Conservation (phyloP, 1,140 invertebrate species). For the Cydia fagiglandana region DNA sequence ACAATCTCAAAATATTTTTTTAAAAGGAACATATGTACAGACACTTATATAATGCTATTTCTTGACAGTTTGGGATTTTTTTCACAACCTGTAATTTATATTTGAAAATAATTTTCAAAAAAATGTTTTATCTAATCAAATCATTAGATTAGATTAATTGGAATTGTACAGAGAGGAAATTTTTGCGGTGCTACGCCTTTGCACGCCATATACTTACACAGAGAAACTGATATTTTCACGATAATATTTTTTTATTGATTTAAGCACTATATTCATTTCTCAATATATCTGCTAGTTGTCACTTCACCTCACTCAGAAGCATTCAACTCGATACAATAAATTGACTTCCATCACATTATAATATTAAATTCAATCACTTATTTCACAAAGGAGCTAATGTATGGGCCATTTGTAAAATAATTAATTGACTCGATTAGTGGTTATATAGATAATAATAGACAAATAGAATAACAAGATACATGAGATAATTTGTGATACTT, state of each 20-base stretch:
- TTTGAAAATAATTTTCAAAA: no score
- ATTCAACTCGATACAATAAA: slow-evolving; percentile 29
- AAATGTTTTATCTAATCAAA: no score
- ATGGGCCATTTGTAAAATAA: slow-evolving; percentile 37
- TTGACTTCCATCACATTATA: slow-evolving; percentile 29
- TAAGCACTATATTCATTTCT: neutral
- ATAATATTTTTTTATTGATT: neutral
- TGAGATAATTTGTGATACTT: slow-evolving; percentile 72
- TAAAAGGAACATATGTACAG: no score
- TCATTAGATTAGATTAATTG: no score
- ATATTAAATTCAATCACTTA: slow-evolving; percentile 2
- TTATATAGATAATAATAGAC: slow-evolving; percentile 62
- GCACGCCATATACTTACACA: neutral
- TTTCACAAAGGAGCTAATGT: slow-evolving; percentile 16
- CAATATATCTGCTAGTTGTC: neutral
- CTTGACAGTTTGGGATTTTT: no score
- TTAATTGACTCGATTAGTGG: slow-evolving; percentile 56
- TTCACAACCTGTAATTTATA: no score
- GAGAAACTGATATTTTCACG: neutral
- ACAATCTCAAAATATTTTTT: no score
- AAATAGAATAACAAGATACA: slow-evolving; percentile 46
- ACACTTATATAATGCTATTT: no score
- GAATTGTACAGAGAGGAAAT: no score
- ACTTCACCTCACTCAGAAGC: slow-evolving; percentile 16
- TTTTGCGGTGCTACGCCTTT: neutral